Evolutionary conservation across 2,888 invertebrate genomes (phyloP).

Genomic region (Xestia rhomboidea): DNA sequence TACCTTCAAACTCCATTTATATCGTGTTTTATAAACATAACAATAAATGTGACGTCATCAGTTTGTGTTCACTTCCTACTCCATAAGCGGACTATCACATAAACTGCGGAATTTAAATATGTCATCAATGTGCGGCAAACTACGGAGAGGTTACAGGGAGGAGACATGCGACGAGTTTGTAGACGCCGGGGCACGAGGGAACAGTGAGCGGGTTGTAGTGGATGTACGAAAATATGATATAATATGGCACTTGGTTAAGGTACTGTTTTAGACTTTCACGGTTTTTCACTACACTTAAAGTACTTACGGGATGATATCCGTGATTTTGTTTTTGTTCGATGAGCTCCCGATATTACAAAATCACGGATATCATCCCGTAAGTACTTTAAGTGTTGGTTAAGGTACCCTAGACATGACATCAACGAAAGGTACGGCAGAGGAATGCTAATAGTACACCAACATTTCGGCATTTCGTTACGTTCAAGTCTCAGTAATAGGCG

Average conservation of each 20-base stretch:
- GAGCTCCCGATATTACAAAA: too few relatives aligned
- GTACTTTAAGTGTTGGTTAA: too few relatives aligned
- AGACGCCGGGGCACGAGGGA: background rate
- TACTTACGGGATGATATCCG: too few relatives aligned
- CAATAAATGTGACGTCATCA: slow-evolving; percentile 29
- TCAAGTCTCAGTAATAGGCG: background rate
- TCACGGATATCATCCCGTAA: too few relatives aligned
- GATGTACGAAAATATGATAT: background rate
- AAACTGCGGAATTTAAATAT: slow-evolving; percentile 35
- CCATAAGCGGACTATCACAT: slow-evolving; percentile 18
- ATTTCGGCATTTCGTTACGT: background rate
- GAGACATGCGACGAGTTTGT: slow-evolving; percentile 21
- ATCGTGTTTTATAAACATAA: slow-evolving; percentile 25
- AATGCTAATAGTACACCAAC: background rate
- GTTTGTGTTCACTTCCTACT: slow-evolving; percentile 3
- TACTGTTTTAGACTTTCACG: too few relatives aligned
- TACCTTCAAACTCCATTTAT: background rate
- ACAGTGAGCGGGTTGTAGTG: background rate
- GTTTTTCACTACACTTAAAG: too few relatives aligned
- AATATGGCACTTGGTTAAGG: background rate
- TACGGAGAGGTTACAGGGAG: slow-evolving; percentile 4
- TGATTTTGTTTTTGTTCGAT: too few relatives aligned
- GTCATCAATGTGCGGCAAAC: slow-evolving; percentile 21
- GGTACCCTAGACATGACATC: background rate
- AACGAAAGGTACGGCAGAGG: background rate